Evolutionary conservation across 2,888 invertebrate species (phyloP).

Genomic region (Auanema sp.): DNA sequence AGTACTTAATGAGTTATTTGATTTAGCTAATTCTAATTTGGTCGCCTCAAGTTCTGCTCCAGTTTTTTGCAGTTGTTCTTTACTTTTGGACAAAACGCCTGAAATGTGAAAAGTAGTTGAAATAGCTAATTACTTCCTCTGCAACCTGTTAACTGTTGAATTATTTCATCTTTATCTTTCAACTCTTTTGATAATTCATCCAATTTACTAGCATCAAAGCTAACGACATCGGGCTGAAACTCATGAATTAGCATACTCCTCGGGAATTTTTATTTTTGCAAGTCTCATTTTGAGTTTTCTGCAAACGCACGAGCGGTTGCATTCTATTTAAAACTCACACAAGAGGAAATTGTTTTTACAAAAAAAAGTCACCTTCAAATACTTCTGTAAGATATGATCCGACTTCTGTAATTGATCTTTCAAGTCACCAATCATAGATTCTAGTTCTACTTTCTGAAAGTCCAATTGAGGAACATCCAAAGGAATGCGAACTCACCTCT

Average conservation of each 20-base stretch:
- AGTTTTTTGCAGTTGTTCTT: too few relatives aligned
- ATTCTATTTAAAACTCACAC: neutral
- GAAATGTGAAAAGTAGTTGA: neutral
- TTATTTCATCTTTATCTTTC: neutral
- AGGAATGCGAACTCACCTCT: neutral
- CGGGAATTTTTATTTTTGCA: neutral
- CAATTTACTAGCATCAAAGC: neutral
- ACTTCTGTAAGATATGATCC: neutral
- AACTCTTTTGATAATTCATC: neutral
- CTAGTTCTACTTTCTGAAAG: neutral
- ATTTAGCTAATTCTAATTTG: too few relatives aligned
- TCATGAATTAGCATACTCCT: neutral
- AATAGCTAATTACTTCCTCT: neutral
- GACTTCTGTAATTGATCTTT: neutral
- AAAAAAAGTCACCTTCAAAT: neutral
- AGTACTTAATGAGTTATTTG: too few relatives aligned
- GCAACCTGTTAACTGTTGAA: neutral
- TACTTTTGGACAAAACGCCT: too few relatives aligned
- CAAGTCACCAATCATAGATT: neutral
- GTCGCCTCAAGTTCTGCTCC: too few relatives aligned
- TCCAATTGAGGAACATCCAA: neutral
- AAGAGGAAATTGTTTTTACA: neutral
- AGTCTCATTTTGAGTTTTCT: neutral
- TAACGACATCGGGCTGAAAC: constrained; percentile 1
- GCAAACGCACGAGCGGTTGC: neutral